A percentile compares a stretch with the other conserved stretches of the same genome.
Conservation (phyloP, 2,888 invertebrate genomes). For the Pachymerium ferrugineum region DNA sequence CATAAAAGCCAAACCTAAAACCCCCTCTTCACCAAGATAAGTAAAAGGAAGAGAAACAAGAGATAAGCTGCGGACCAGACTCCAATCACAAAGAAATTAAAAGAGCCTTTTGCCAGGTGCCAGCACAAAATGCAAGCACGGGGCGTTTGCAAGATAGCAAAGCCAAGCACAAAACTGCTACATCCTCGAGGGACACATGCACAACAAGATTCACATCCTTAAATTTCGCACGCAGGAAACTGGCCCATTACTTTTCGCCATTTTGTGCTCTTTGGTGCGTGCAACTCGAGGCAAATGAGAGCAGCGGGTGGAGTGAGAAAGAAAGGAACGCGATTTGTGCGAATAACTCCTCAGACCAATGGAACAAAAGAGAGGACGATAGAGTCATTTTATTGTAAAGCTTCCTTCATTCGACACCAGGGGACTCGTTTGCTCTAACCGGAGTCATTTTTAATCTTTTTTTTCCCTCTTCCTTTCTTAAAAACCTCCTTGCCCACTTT, state of each 20-base stretch:
- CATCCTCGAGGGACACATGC: background rate
- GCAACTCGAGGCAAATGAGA: background rate
- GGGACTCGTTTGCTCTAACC: background rate
- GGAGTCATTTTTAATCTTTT: background rate
- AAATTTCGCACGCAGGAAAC: constrained; percentile 2
- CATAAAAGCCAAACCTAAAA: too few species aligned
- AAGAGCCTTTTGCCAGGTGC: background rate
- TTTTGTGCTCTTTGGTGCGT: background rate
- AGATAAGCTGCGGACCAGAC: background rate
- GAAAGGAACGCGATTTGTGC: background rate
- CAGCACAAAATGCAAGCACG: background rate
- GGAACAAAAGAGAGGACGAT: background rate
- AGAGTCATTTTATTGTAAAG: background rate
- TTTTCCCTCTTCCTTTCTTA: too few species aligned
- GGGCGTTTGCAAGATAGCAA: background rate
- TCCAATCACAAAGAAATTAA: background rate
- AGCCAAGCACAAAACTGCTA: background rate
- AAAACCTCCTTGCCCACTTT: too few species aligned
- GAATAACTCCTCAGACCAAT: constrained; percentile 1
- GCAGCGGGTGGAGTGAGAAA: background rate
- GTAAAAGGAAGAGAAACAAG: too few species aligned
- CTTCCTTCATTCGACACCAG: background rate
- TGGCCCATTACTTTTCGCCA: constrained; percentile 8
- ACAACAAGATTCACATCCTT: constrained; percentile 8
- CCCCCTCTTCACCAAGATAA: too few species aligned